Evolutionary conservation across 1,140 invertebrate species (phyloP).

Genomic region (Panulirus ornatus): DNA sequence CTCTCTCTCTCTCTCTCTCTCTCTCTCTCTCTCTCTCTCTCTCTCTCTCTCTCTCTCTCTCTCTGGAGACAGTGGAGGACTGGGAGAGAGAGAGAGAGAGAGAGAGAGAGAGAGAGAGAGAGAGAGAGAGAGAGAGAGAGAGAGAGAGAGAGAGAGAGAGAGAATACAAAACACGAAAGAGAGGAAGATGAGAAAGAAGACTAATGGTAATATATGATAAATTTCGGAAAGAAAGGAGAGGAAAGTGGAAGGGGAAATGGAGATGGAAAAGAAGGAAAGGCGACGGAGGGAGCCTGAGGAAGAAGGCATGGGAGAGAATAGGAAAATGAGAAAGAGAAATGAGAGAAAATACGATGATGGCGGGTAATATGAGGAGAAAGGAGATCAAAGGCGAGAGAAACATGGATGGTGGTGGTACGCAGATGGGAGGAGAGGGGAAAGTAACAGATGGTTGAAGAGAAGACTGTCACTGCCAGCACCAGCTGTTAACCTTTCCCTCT

Average conservation of each 20-base stretch:
- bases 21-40: too few relatives aligned
- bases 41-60: too few relatives aligned
- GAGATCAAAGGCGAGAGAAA: background rate
- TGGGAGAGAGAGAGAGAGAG: background rate
- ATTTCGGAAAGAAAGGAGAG: background rate
- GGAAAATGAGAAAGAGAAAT: background rate
- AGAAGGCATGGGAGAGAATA: background rate
- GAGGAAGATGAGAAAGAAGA: background rate
- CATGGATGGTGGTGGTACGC: background rate
- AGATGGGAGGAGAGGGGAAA: background rate
- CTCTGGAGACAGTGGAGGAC: background rate
- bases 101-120: background rate
- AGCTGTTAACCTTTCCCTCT: background rate
- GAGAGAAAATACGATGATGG: background rate
- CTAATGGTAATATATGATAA: background rate
- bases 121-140: background rate
- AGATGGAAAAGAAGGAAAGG: background rate
- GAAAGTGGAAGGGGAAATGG: background rate
- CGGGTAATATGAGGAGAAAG: background rate
- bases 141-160: background rate
- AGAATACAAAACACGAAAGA: slow-evolving; percentile 9
- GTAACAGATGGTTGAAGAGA: background rate
- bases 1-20: too few relatives aligned
- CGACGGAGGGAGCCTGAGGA: background rate
- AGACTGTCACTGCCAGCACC: too few relatives aligned